Conservation (phyloP, 2,888 invertebrate genomes). For the Eupithecia centaureata region DNA sequence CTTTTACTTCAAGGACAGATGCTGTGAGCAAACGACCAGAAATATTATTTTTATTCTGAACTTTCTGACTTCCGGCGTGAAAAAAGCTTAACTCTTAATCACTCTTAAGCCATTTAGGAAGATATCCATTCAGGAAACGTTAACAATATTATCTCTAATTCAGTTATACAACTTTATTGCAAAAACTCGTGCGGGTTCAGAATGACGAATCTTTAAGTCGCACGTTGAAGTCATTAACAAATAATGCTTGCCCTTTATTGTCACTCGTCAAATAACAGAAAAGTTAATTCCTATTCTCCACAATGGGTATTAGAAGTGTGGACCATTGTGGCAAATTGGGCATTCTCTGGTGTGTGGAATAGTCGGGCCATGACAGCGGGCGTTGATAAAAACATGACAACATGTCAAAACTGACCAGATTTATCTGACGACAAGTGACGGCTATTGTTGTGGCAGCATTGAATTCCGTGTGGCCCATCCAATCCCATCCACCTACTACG, state of each 20-base stretch:
- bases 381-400: constrained; percentile 83
- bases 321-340: constrained; percentile 79
- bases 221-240: constrained; percentile 74
- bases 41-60: neutral
- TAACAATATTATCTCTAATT: constrained; percentile 43
- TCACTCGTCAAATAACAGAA: constrained; percentile 69
- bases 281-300: constrained; percentile 67
- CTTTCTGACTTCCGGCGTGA: constrained; percentile 18
- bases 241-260: constrained; percentile 78
- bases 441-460: constrained; percentile 69
- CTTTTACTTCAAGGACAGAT: neutral
- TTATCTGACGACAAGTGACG: constrained; percentile 79
- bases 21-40: neutral
- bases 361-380: constrained; percentile 69
- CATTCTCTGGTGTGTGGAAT: constrained; percentile 73
- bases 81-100: constrained; percentile 20
- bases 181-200: constrained; percentile 55
- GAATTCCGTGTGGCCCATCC: constrained; percentile 79
- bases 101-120: constrained; percentile 31
- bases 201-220: constrained; percentile 56
- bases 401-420: constrained; percentile 82
- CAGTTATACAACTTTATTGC: constrained; percentile 48
- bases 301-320: constrained; percentile 79
- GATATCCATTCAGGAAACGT: constrained; percentile 33
- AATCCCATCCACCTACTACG: constrained; percentile 25